A percentile compares a stretch with the other conserved stretches of the same genome.
Conservation (phyloP, 2,888 invertebrate species). For the Phyto melanocephala region DNA sequence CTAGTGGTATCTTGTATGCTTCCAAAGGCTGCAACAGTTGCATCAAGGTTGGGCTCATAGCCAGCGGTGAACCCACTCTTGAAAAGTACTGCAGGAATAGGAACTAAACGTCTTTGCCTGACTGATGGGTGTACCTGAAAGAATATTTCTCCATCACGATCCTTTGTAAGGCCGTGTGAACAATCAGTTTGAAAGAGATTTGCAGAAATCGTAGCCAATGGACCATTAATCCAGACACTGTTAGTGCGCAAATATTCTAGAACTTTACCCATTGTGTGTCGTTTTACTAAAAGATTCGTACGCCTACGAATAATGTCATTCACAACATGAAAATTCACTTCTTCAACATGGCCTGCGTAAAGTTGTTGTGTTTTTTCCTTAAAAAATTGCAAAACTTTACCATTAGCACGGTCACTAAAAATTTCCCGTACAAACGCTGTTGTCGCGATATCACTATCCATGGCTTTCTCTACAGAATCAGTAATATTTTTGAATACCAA, state of each 20-base stretch:
- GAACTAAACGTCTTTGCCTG: slow-evolving; percentile 88
- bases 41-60: slow-evolving; percentile 90
- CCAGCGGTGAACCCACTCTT: slow-evolving; percentile 88
- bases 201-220: slow-evolving; percentile 88
- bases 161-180: slow-evolving; percentile 85
- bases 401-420: slow-evolving; percentile 89
- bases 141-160: slow-evolving; percentile 91
- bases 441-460: slow-evolving; percentile 86
- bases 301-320: slow-evolving; percentile 89
- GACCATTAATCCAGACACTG: slow-evolving; percentile 85
- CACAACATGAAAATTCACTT: slow-evolving; percentile 89
- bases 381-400: slow-evolving; percentile 90
- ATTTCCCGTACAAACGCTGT: slow-evolving; percentile 90
- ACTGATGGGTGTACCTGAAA: slow-evolving; percentile 90
- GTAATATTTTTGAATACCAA: slow-evolving; percentile 91
- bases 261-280: slow-evolving; percentile 88
- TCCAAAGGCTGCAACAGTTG: slow-evolving; percentile 89
- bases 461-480: slow-evolving; percentile 85
- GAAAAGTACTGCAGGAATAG: slow-evolving; percentile 90
- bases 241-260: slow-evolving; percentile 87
- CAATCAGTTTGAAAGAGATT: slow-evolving; percentile 93
- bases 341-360: slow-evolving; percentile 92
- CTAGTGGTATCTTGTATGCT: slow-evolving; percentile 85
- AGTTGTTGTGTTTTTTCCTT: slow-evolving; percentile 92
- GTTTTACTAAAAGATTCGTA: slow-evolving; percentile 88